Evolutionary conservation across 2,888 invertebrate genomes (phyloP), one percentile per base, ranked within the genome.

Genomic region (Dascillus cervinus): DNA sequence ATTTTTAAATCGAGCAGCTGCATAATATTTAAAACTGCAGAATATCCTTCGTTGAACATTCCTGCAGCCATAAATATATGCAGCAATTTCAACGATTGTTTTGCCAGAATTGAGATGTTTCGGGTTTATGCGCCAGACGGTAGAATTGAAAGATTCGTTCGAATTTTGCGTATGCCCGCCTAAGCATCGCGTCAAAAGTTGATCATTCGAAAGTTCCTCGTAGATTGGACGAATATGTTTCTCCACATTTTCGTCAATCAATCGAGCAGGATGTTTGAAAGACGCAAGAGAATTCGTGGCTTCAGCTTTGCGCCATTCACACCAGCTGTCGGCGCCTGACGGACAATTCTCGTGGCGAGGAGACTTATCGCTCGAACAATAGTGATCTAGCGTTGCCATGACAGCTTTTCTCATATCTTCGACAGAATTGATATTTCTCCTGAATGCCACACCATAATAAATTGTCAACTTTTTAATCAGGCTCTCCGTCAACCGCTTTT

Each of bases 401-500:
- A 46, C 39, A 10, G 23, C 43, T 14, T 37, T 43, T 22, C 30
- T 43, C 44, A 43, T 46, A 12, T 41, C 32, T 29, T 37, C 32
- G 9, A 43, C 29, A 11, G 31, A 35, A 34, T 39, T 21, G 13
- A 27, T 11, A 35, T 42, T 20, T 26, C 36, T 14, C 15, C 36
- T 15, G 22, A 32, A 30, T 17, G 19, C 32, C 35, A 34, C 13
- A 5, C 14, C 26, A 9, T 25, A 26, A 10, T 14, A 26, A n/a
- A n/a, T n/a, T n/a, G n/a, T n/a, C n/a, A n/a, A n/a, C n/a, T n/a
- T n/a, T 14, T n/a, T 13, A 4, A 23, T 9, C 8, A 23, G 13
- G 13, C 6, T 3, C 11, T 23, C 11, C 11, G 11, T 4, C 10
- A 23, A 8, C 8, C 13, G 11, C 3, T 13, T 8, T 23, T 8